phyloP scores from a whole-genome alignment of 2,113 vertebrate genomes.

The Oncorhynchus keta region DNA sequence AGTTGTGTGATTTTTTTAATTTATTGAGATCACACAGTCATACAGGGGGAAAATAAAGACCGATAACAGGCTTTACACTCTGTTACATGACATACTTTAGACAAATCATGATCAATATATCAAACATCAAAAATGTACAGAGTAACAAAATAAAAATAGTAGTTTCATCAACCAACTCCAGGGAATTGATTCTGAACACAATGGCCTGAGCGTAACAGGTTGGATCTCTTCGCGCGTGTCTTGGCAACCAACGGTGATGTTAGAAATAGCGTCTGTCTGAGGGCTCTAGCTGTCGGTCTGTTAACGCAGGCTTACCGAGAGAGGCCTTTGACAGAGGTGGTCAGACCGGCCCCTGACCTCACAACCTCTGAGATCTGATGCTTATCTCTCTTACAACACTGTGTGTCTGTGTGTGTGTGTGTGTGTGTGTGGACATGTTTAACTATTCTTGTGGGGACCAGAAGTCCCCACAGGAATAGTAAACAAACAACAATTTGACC shows the following conservation, averaged over 20 bases:
- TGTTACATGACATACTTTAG: background rate
- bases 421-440: background rate
- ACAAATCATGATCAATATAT: too few relatives aligned
- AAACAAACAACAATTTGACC: too few relatives aligned
- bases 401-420: constrained; percentile 13
- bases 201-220: constrained; percentile 20
- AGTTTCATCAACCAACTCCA: too few relatives aligned
- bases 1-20: background rate
- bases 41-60: background rate
- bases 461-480: too few relatives aligned
- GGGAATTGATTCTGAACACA: background rate
- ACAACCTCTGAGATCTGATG: constrained; percentile 40
- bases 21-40: background rate
- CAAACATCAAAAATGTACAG: background rate
- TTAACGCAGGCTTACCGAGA: background rate
- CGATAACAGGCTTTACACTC: background rate
- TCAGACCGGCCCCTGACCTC: constrained; percentile 63
- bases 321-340: constrained; percentile 45
- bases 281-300: too few relatives aligned
- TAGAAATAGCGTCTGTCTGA: constrained; percentile 49
- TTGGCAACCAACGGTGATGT: constrained; percentile 47
- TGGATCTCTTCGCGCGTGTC: constrained; percentile 23
- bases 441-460: too few relatives aligned
- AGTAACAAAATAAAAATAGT: background rate
- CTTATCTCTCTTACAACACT: constrained; percentile 29